Percentiles rank a stretch among this genome's conserved stretches.
Evolutionary conservation across 2,888 invertebrate genomes (phyloP).

Genomic region (Bombylius major): DNA sequence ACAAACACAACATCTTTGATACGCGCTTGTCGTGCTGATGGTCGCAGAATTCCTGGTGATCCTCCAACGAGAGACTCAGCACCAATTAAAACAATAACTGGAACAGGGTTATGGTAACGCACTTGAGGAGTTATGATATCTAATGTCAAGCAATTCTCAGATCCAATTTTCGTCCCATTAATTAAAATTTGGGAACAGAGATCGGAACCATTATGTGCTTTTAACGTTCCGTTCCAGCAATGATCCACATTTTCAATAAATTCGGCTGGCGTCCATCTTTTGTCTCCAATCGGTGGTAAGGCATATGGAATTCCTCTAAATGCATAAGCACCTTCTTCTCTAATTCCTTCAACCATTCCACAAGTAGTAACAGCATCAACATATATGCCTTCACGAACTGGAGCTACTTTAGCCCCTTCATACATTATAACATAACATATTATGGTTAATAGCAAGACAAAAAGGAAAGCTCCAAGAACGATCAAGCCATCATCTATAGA

Average conservation of each 20-base stretch:
- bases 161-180: constrained; percentile 52
- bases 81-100: constrained; percentile 72
- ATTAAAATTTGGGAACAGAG: constrained; percentile 58
- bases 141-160: constrained; percentile 70
- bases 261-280: constrained; percentile 58
- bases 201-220: constrained; percentile 52
- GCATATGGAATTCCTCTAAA: constrained; percentile 78
- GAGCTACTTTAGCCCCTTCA: constrained; percentile 45
- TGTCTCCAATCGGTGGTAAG: constrained; percentile 52
- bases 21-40: constrained; percentile 62
- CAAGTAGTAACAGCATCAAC: constrained; percentile 63
- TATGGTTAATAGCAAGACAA: constrained; percentile 48
- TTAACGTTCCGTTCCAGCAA: constrained; percentile 67
- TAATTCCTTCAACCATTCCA: constrained; percentile 63
- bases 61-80: constrained; percentile 68
- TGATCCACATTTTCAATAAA: constrained; percentile 51
- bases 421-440: constrained; percentile 51
- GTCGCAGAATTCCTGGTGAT: constrained; percentile 56
- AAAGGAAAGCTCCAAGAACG: constrained; percentile 43
- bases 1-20: constrained; percentile 75
- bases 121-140: constrained; percentile 75
- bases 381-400: constrained; percentile 57
- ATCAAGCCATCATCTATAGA: constrained; percentile 49
- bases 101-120: constrained; percentile 62
- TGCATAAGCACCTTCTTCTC: constrained; percentile 65